These are phyloP conservation scores for Philereme vetulata DNA, from an alignment of 2,888 invertebrate genomes.

Conservation along the genomic window DNA sequence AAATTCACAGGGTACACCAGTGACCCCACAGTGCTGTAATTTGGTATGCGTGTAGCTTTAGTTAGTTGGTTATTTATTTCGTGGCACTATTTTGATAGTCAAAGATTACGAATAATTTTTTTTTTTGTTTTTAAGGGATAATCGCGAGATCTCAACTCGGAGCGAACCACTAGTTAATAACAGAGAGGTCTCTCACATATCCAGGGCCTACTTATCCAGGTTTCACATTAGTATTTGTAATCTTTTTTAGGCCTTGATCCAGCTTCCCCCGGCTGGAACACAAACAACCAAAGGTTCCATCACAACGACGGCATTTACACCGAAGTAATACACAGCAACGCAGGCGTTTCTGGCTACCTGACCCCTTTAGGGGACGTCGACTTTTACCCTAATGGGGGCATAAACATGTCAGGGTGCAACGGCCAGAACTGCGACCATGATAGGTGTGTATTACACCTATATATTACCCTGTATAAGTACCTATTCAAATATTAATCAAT, in stretches of 20 bases:
- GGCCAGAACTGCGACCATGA: constrained; percentile 43
- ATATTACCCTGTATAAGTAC: no score
- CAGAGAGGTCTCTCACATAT: no score
- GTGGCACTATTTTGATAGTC: no score
- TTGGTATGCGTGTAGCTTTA: no score
- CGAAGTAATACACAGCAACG: constrained; percentile 51
- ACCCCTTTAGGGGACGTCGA: constrained; percentile 39
- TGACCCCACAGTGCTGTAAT: no score
- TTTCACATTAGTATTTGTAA: neutral
- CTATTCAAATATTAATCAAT: no score
- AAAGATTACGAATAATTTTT: no score
- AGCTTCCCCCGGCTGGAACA: constrained; percentile 45
- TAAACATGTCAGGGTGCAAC: constrained; percentile 47
- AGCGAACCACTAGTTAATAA: no score
- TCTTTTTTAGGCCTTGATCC: constrained; percentile 47
- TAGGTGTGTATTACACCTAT: constrained; percentile 31
- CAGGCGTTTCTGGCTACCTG: constrained; percentile 42
- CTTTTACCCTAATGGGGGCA: constrained; percentile 52
- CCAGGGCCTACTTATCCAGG: neutral
- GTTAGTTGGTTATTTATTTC: no score
- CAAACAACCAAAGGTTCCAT: constrained; percentile 41
- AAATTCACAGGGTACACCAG: no score
- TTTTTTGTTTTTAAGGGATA: no score
- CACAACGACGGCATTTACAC: constrained; percentile 43
- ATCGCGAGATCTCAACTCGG: no score